Base-by-base conservation (phyloP, 2,888 invertebrate species). In the Steinernema hermaphroditum region DNA sequence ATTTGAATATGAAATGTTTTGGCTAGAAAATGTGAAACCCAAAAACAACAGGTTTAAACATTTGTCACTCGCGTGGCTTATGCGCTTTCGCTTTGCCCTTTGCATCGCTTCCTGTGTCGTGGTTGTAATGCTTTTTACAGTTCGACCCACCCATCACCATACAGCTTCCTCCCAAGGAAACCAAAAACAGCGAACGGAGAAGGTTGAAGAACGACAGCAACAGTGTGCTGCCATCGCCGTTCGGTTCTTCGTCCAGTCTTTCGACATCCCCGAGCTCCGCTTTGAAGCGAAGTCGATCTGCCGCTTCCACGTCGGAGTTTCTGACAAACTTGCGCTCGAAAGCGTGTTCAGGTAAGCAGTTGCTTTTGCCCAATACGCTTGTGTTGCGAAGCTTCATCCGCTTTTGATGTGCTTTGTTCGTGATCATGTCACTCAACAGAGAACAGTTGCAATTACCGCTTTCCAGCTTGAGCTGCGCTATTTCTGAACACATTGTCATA, bases 151-250 rank as follows among this genome's bases (percentile, higher is more conserved):
- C 87, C 70, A 72, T 87, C 29, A 83, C 84, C 32, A 86, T 88
- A 9, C 82, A 85, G 70, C 78, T 88, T 0, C 88, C 88, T 19
- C 87, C 88, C 37, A 87, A 87, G 72, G 86, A 87, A 69, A 77
- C 78, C 72, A 86, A 86, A 73, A 78, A 75, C 68, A 74, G 77
- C 49, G 84, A 85, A 29, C 72, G 82, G 14, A 69, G 75, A 34
- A 73, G 80, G 19, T 44, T 73, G 29, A 49, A 70, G 82, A 83
- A 74, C 50, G 74, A 62, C n/a, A 46, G 41, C 32, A 29, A 44
- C 49, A 70, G 62, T 29, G 62, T 62, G 16, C 43, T 69, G 19
- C 32, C 69, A n/a, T 69, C 44, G 1, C 69, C 69, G 27, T 69
- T 69, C 69, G 44, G 41, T 12, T 43, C 43, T 27, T 69, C 69